Conservation (phyloP, 2,888 invertebrate genomes). For the Parnassius smintheus region DNA sequence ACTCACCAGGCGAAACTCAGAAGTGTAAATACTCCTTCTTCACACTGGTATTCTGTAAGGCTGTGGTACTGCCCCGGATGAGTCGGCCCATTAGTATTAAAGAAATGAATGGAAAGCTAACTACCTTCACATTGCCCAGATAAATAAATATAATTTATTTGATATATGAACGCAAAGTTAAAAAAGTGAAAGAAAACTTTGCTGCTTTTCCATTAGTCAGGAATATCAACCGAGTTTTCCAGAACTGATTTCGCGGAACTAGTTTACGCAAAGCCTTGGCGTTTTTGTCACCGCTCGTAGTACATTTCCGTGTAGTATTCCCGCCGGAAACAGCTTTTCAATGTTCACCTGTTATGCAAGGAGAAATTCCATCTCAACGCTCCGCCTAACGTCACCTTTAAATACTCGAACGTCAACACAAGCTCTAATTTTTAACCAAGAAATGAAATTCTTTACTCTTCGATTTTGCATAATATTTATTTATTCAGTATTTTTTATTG, state of each 20-base stretch:
- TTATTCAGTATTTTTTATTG: too few species aligned
- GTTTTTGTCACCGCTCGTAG: slow-evolving; percentile 60
- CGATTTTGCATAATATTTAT: too few species aligned
- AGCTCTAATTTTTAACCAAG: slow-evolving; percentile 12
- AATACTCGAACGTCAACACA: slow-evolving; percentile 14
- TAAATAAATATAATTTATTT: too few species aligned
- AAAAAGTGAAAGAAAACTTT: slow-evolving; percentile 11
- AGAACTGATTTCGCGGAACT: slow-evolving; percentile 47
- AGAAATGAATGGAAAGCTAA: too few species aligned
- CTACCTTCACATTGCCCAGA: too few species aligned
- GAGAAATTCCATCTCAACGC: slow-evolving; percentile 43
- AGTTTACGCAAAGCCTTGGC: slow-evolving; percentile 51
- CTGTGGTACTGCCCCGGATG: too few species aligned
- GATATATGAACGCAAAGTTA: too few species aligned
- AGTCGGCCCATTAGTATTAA: too few species aligned
- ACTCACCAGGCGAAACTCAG: too few species aligned
- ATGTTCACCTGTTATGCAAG: slow-evolving; percentile 51
- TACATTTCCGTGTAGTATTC: slow-evolving; percentile 68
- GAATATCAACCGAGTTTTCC: slow-evolving; percentile 16
- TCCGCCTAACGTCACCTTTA: slow-evolving; percentile 17
- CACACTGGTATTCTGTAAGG: too few species aligned
- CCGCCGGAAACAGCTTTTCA: slow-evolving; percentile 64
- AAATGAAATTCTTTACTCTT: slow-evolving; percentile 3
- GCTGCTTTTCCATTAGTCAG: too few species aligned
- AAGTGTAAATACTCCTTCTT: too few species aligned